Evolutionary conservation across 2,113 vertebrate species (phyloP), one percentile per base, ranked within the genome.

Genomic region (Australoheros scitulus): DNA sequence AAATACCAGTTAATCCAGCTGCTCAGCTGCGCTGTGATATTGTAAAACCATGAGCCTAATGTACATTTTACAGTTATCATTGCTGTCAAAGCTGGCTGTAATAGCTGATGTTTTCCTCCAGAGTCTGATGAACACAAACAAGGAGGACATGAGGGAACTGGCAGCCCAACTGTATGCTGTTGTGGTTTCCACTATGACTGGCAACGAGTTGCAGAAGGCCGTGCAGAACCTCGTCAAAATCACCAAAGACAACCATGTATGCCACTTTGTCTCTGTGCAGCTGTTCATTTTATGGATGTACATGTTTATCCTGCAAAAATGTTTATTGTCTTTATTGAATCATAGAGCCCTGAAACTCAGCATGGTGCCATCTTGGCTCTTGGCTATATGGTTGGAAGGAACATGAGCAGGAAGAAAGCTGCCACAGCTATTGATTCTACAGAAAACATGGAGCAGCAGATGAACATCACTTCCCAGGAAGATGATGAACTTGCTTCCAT

Each of bases 101-200:
- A 6, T 61, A 15, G 86, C 85, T 20, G 20, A 32, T 83, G n/a
- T 77, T 89, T 32, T 82, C 76, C 43, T 43, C 1, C 93, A 99
- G 98, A 96, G 95, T 90, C 93, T 99, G 84, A 99, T 99, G 98
- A 98, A 96, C 87, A 97, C 97, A 58, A 99, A 97, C 92, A 99
- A 99, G 88, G 98, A 99, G 91, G 98, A 99, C 92, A 97, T 99
- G 97, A 96, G 98, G 20, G 98, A 99, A 84, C 94, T 99, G 0
- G 97, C 98, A 13, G 98, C 98, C 4, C 96, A 99, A 65, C 96
- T 99, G 76, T 99, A 98, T 80, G 98, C 98, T 11, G 95, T 99
- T 81, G 97, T 99, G 32, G 94, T 99, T 20, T 98, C 97, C 38
- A 96, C 97, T 11, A 96, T 98, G 95, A 97, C 97, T 7, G 97